A percentile compares a stretch with the other conserved stretches of the same genome.
Evolutionary conservation across 2,113 vertebrate species (phyloP).

Genomic region (Dascyllus trimaculatus): DNA sequence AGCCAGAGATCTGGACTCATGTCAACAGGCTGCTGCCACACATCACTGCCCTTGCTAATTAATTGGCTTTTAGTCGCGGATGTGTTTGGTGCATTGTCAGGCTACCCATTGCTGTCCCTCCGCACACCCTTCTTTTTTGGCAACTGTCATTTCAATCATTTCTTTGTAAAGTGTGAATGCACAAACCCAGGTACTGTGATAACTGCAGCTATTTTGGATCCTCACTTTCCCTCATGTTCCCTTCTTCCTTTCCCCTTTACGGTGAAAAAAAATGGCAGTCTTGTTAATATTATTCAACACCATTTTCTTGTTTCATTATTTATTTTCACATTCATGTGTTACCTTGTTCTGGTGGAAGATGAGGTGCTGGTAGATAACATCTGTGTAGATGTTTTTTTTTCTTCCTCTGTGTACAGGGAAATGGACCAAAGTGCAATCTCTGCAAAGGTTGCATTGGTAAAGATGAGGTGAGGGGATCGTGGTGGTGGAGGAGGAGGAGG

Average conservation of each 20-base stretch:
- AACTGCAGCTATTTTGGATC: constrained; percentile 38
- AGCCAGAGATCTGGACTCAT: constrained; percentile 83
- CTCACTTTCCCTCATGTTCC: background rate
- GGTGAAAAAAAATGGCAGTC: constrained; percentile 14
- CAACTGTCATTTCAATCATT: constrained; percentile 73
- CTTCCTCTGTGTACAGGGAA: constrained; percentile 59
- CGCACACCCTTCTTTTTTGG: constrained; percentile 49
- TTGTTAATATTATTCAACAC: constrained; percentile 50
- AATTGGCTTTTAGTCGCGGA: constrained; percentile 86
- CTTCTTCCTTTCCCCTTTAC: background rate
- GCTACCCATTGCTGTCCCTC: constrained; percentile 60
- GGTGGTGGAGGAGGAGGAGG: constrained; percentile 24
- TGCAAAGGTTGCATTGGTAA: constrained; percentile 70
- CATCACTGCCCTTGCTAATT: constrained; percentile 86
- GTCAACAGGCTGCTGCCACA: constrained; percentile 87
- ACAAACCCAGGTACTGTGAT: constrained; percentile 41
- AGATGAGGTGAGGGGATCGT: constrained; percentile 64
- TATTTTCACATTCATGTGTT: constrained; percentile 59
- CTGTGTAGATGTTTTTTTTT: constrained; percentile 35
- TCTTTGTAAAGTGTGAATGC: constrained; percentile 29
- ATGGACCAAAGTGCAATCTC: constrained; percentile 76
- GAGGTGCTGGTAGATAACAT: constrained; percentile 59
- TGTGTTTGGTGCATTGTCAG: constrained; percentile 85
- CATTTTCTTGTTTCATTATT: constrained; percentile 62
- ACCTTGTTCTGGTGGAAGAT: constrained; percentile 63